Evolutionary conservation across 2,888 invertebrate genomes (phyloP), one percentile per base, ranked within the genome.

Genomic region (Ephialtes manifestator): DNA sequence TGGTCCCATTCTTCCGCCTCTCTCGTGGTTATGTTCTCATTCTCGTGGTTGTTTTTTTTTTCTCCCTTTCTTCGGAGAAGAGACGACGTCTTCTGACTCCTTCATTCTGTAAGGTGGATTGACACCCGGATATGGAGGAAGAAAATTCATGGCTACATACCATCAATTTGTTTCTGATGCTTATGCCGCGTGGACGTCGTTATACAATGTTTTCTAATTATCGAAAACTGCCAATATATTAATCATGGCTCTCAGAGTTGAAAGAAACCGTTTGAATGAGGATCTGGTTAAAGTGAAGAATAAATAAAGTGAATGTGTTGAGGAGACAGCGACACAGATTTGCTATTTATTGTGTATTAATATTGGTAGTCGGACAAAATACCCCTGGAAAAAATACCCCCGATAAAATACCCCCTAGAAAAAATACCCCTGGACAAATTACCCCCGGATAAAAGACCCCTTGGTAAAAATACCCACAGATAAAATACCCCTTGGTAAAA

Each of bases 1-100:
- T 83, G 79, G 70, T 75, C 70, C 75, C 78, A 70, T 71, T 63
- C 51, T 60, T 75, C 13, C 28, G 43, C n/a, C 35, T 24, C 48
- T 70, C 24, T n/a, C 18, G 15, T 28, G 15, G 10, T 31, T 18
- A 48, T 28, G 15, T 48, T 70, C 48, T 51, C 51, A 4, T 51
- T 70, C 18, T 31, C 24, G 28, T 28, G 46, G 67, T 39, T 67
- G 18, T 20, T 65, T 43, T 31, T 39, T 67, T 10, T 20, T 65
- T 43, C n/a, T 63, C 20, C 35, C 20, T 39, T 13, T 67, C 46
- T 68, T 68, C 60, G 60, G 31, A 60, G 60, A 31, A n/a, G 13
- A 24, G 60, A 60, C 31, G 28, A 31, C 60, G 31, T 60, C 60
- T 60, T 31, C 60, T 13, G 60, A 28, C 31, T 60, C 13, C 3